These are phyloP conservation scores for Automeris io DNA, from an alignment of 2,888 invertebrate species.

Conservation along the genomic window DNA sequence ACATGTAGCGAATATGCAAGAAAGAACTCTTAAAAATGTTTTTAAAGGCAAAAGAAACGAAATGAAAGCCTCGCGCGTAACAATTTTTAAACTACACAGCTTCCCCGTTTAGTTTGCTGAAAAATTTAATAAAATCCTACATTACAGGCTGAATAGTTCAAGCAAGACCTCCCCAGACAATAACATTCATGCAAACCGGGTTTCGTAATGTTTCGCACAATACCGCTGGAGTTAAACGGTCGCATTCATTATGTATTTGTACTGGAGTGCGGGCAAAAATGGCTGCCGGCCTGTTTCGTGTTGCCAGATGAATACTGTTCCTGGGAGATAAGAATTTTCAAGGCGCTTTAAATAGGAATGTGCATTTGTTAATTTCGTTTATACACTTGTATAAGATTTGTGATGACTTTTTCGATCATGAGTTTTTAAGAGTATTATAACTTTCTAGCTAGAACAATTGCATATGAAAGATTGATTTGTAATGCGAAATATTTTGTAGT, in stretches of 20 bases:
- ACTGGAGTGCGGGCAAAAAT: conserved; percentile 61
- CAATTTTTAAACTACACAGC: background rate
- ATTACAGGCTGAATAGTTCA: conserved; percentile 31
- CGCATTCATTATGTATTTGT: conserved; percentile 73
- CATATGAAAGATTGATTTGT: too few species aligned
- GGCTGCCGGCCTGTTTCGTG: conserved; percentile 25
- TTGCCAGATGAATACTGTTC: conserved; percentile 2
- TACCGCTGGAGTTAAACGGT: conserved; percentile 45
- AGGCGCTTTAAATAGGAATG: background rate
- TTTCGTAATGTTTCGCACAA: conserved; percentile 47
- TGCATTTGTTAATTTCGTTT: too few species aligned
- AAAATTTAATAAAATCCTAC: conserved; percentile 22
- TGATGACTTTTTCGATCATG: too few species aligned
- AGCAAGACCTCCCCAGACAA: conserved; percentile 42
- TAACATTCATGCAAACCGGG: conserved; percentile 34
- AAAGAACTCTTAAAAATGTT: too few species aligned
- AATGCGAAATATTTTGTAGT: too few species aligned
- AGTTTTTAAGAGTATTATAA: too few species aligned
- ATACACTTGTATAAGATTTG: too few species aligned
- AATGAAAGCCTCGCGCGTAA: too few species aligned
- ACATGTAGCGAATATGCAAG: too few species aligned
- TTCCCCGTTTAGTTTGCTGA: conserved; percentile 19
- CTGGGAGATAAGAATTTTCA: background rate
- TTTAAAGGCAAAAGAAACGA: too few species aligned
- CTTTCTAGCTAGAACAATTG: too few species aligned